phyloP scores from a whole-genome alignment of 2,797 vertebrate species.

The Sebastes iracundus region DNA sequence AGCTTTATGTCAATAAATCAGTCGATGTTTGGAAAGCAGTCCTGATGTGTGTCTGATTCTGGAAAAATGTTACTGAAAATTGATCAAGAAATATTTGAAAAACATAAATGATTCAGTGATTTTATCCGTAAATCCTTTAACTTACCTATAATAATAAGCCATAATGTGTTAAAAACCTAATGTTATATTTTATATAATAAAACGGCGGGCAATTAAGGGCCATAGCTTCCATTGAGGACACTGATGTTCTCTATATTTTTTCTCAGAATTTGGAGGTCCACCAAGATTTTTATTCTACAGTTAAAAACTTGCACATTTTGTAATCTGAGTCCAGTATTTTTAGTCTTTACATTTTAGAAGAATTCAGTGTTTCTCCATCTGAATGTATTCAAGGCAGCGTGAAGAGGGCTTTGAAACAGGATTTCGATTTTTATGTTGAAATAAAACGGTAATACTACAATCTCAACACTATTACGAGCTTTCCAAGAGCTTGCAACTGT shows the following conservation, averaged over 20 bases:
- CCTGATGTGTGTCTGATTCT: not conserved
- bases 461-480: not conserved
- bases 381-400: not conserved
- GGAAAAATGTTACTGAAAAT: not conserved
- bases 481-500: not conserved
- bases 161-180: not conserved
- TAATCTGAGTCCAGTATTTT: not conserved
- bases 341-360: not conserved
- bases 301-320: not conserved
- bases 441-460: not conserved
- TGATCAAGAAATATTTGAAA: not conserved
- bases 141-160: not conserved
- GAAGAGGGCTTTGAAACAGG: not conserved
- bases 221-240: not conserved
- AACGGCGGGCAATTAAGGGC: not conserved
- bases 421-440: not conserved
- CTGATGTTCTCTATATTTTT: not conserved
- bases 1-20: not conserved
- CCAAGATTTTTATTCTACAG: not conserved
- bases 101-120: not conserved
- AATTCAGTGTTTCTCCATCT: not conserved
- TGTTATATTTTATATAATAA: not conserved
- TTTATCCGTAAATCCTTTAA: not conserved
- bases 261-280: not conserved
- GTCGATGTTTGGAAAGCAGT: not conserved